These are phyloP conservation scores for Lathamus discolor DNA, from an alignment of 2,113 vertebrate genomes.

Conservation along the genomic window DNA sequence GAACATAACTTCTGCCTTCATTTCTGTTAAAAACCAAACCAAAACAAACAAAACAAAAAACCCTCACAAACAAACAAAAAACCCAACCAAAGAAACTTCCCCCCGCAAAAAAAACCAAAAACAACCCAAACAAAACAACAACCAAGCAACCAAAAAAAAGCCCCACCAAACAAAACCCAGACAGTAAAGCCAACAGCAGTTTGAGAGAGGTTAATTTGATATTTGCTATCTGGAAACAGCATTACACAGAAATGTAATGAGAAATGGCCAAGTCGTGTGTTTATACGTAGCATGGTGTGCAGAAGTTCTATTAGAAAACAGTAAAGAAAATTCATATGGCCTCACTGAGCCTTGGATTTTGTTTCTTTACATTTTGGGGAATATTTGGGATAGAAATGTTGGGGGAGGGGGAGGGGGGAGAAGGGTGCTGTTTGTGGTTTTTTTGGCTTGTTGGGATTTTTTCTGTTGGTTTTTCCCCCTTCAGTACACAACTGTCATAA, in stretches of 20 bases:
- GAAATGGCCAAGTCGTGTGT: not conserved
- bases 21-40: not conserved
- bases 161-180: not conserved
- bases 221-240: not conserved
- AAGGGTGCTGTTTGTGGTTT: not conserved
- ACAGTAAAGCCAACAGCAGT: not conserved
- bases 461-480: not conserved
- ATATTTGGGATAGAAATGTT: not conserved
- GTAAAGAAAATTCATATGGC: not conserved
- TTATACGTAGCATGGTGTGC: not conserved
- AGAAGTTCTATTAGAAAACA: not conserved
- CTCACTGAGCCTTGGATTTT: not conserved
- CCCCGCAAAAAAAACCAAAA: not conserved
- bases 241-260: not conserved
- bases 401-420: too few relatives aligned
- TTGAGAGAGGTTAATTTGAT: not conserved
- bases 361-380: not conserved
- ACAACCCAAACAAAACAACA: not conserved
- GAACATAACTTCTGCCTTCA: not conserved
- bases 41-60: too few relatives aligned
- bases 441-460: too few relatives aligned
- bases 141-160: not conserved
- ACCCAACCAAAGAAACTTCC: not conserved
- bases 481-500: not conserved
- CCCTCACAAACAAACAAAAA: not conserved